phyloP scores from a whole-genome alignment of 1,140 invertebrate genomes.

The Lepidostoma basale region DNA sequence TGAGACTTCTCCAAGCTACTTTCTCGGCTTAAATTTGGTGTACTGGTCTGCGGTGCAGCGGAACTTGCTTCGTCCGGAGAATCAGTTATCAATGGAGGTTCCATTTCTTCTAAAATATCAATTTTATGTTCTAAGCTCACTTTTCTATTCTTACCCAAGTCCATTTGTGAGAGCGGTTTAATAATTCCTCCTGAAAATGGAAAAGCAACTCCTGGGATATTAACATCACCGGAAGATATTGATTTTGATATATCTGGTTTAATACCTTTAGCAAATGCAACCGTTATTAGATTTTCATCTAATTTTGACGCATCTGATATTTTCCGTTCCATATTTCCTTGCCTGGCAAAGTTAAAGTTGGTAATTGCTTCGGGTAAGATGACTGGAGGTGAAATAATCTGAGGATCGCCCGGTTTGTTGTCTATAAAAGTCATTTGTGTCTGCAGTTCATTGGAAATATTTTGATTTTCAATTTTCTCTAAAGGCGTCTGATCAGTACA shows the following conservation, averaged over 20 bases:
- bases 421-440: conserved; percentile 49
- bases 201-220: neutral
- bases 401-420: conserved; percentile 15
- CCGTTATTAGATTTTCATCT: conserved; percentile 55
- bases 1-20: conserved; percentile 24
- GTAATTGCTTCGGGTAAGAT: conserved; percentile 19
- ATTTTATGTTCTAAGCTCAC: conserved; percentile 59
- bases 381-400: neutral
- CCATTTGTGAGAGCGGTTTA: neutral
- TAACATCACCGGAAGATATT: neutral
- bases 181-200: neutral
- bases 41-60: neutral
- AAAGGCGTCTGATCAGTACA: conserved; percentile 54
- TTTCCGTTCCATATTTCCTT: conserved; percentile 35
- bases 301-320: conserved; percentile 38
- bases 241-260: conserved; percentile 25
- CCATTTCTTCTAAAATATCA: conserved; percentile 58
- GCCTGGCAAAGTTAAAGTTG: conserved; percentile 21
- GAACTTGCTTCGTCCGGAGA: conserved; percentile 46
- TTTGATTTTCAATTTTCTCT: conserved; percentile 51
- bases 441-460: conserved; percentile 49
- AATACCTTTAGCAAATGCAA: conserved; percentile 50
- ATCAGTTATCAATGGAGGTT: conserved; percentile 59
- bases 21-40: conserved; percentile 31
- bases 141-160: conserved; percentile 45